Evolutionary conservation across 53 echinoderm and acorn worm genomes (phyloP).

Genomic region (Actinopyga echinites): DNA sequence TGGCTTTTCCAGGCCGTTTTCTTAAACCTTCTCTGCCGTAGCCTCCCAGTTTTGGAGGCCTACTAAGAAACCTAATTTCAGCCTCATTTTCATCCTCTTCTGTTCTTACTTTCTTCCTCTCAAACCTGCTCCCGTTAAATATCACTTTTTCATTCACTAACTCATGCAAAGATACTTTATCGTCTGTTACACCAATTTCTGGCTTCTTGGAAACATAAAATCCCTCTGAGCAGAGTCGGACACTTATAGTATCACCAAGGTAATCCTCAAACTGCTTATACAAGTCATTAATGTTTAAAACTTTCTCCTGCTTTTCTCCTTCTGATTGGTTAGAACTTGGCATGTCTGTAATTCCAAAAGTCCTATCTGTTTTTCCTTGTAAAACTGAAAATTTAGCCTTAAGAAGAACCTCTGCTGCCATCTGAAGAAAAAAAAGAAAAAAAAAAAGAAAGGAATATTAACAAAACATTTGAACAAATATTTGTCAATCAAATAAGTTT

Average conservation of each 20-base stretch:
- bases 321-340: no score
- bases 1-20: conserved; percentile 63
- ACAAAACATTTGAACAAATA: neutral
- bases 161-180: conserved; percentile 50
- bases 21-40: conserved; percentile 65
- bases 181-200: neutral
- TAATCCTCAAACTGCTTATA: conserved; percentile 79
- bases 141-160: conserved; percentile 65
- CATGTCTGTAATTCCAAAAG: no score
- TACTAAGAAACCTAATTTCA: neutral
- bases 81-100: conserved; percentile 15
- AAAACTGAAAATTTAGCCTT: conserved; percentile 53
- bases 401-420: conserved; percentile 82
- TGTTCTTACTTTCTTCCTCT: conserved; percentile 40
- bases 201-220: neutral
- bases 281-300: conserved; percentile 43
- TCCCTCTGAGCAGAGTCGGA: conserved; percentile 38
- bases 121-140: conserved; percentile 57
- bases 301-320: no score
- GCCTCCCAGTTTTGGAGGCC: conserved; percentile 31
- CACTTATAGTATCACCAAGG: conserved; percentile 82
- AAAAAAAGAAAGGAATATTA: neutral
- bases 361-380: neutral
- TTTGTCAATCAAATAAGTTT: neutral
- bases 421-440: conserved; percentile 50